Base-by-base conservation (phyloP, 2,888 invertebrate genomes). In the Chymomyza procnemis region DNA sequence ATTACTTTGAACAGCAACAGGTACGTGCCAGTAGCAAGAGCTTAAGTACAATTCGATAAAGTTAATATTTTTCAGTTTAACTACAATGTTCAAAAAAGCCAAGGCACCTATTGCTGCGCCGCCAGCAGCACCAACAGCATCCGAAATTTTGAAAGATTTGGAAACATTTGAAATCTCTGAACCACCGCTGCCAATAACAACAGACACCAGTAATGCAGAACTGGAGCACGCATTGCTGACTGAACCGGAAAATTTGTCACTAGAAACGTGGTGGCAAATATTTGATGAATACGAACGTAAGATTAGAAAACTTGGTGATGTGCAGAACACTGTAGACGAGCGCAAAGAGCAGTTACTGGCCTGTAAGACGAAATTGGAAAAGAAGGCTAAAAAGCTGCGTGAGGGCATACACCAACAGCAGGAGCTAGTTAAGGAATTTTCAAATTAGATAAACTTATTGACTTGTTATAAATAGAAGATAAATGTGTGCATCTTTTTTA, bases 231-330 rank as follows among this genome's bases (percentile, higher is more conserved):
- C 59, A 5, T 57, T 80, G 18, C 71, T 75, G 2, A 80, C 72
- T 0, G 80, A 86, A 2, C 79, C 73, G 1, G 84, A 75, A 19
- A 72, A 73, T 8, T 26, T 87, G n/a, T 46, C 72, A 0, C 72
- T 86, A 1, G 68, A 82, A 0, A 83, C 87, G 0, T 90, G 91
- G 90, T 91, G 91, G 91, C 79, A 86, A 48, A 69, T 84, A 0
- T 91, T 91, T 60, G 90, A 91, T 65, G 84, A 84, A 21, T 90
- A 90, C 60, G 85, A 90, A 2, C 80, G 79, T 12, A 90, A 90
- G 72, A 78, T 89, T 0, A 79, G 87, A 3, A 85, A 88, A 60
- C 70, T 91, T 16, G 79, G 79, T 22, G 74, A 72, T n/a, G 76
- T 90, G 57, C 78, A 85, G 58, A 82, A 62, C 4, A 75, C 79